Conservation (phyloP, 2,888 invertebrate genomes). For the Amiota mariae region DNA sequence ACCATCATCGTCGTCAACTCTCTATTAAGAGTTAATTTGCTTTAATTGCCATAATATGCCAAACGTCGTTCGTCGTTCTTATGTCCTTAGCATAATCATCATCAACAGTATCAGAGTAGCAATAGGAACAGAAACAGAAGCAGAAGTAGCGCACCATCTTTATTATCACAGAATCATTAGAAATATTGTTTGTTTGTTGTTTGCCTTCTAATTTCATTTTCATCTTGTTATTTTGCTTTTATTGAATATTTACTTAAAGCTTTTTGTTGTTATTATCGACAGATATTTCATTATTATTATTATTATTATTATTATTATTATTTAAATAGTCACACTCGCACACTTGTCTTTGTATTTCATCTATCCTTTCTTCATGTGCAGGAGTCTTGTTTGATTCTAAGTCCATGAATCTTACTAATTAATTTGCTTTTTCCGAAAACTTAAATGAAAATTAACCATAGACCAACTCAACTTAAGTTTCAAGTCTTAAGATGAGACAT, state of each 20-base stretch:
- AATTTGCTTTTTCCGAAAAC: slow-evolving; percentile 53
- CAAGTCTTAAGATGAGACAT: neutral
- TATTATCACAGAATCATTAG: too few species aligned
- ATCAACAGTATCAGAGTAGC: neutral
- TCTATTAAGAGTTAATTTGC: slow-evolving; percentile 52
- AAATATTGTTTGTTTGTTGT: neutral
- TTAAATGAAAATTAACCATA: slow-evolving; percentile 53
- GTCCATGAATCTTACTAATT: slow-evolving; percentile 32
- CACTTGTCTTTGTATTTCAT: neutral
- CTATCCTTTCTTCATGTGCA: slow-evolving; percentile 33
- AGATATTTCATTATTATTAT: neutral
- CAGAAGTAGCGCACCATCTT: too few species aligned
- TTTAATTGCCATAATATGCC: slow-evolving; percentile 62
- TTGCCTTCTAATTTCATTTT: neutral
- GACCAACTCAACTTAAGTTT: slow-evolving; percentile 39
- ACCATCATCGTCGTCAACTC: neutral
- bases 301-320: slow-evolving; percentile 1
- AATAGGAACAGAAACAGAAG: neutral
- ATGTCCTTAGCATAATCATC: neutral
- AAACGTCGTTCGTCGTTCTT: slow-evolving; percentile 19
- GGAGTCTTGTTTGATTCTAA: slow-evolving; percentile 35
- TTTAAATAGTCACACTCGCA: neutral
- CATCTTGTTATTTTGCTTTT: slow-evolving; percentile 15
- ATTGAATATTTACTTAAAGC: slow-evolving; percentile 1
- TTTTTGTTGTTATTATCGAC: neutral